Conservation (phyloP, 2,888 invertebrate genomes). For the Agelastica alni region DNA sequence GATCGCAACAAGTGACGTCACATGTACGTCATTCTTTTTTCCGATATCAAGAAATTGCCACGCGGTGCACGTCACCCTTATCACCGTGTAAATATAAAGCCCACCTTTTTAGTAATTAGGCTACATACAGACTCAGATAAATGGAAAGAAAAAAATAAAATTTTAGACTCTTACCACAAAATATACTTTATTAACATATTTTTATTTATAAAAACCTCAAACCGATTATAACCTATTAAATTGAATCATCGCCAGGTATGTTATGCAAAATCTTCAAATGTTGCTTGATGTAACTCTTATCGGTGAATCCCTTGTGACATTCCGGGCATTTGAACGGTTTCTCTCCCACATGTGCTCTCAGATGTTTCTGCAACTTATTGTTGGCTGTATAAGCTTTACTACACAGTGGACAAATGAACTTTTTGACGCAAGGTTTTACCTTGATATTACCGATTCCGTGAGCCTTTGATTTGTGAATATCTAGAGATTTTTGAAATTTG, state of each 20-base stretch:
- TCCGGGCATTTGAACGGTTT: slow-evolving; percentile 47
- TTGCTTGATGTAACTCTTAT: slow-evolving; percentile 61
- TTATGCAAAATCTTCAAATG: slow-evolving; percentile 59
- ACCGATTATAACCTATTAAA: too few relatives aligned
- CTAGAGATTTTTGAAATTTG: slow-evolving; percentile 58
- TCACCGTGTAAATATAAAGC: too few relatives aligned
- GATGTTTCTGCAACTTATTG: slow-evolving; percentile 49
- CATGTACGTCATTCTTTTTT: too few relatives aligned
- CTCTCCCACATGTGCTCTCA: slow-evolving; percentile 48
- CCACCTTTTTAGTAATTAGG: too few relatives aligned
- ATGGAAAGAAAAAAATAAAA: too few relatives aligned
- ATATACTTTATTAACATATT: too few relatives aligned
- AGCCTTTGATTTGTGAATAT: slow-evolving; percentile 61
- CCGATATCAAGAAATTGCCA: too few relatives aligned
- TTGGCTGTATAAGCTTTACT: slow-evolving; percentile 48
- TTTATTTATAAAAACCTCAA: too few relatives aligned
- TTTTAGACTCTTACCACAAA: too few relatives aligned
- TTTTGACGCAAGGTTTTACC: slow-evolving; percentile 59
- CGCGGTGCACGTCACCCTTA: too few relatives aligned
- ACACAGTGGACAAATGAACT: slow-evolving; percentile 52
- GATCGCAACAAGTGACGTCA: too few relatives aligned
- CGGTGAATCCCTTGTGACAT: slow-evolving; percentile 52
- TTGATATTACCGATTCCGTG: slow-evolving; percentile 54
- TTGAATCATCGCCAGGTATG: slow-evolving; percentile 38
- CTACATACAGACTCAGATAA: too few relatives aligned